phyloP scores from a whole-genome alignment of 2,888 invertebrate genomes.

The Drosophila algonquin region DNA sequence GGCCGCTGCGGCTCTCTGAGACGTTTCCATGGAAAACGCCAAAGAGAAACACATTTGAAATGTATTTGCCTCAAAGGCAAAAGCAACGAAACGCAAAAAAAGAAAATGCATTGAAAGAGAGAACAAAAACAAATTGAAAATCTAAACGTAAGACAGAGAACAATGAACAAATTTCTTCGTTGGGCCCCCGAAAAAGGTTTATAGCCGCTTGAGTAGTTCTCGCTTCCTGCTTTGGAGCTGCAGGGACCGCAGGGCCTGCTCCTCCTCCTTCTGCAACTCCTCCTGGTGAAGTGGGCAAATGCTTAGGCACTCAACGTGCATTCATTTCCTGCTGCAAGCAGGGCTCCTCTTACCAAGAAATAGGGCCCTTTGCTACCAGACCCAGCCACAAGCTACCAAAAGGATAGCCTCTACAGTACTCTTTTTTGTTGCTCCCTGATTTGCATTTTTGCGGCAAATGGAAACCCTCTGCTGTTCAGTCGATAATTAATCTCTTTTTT shows the following conservation, averaged over 20 bases:
- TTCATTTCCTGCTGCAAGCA: constrained; percentile 42
- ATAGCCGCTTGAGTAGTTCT: constrained; percentile 55
- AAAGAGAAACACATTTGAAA: constrained; percentile 22
- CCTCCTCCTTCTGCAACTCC: background rate
- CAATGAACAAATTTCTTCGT: constrained; percentile 21
- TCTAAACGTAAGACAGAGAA: constrained; percentile 28
- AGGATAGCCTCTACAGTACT: background rate
- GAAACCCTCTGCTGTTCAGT: background rate
- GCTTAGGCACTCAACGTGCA: constrained; percentile 34
- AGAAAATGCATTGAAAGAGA: background rate
- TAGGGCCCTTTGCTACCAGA: constrained; percentile 2
- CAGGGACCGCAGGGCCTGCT: background rate
- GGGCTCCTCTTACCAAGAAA: background rate
- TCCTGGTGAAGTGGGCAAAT: constrained; percentile 18
- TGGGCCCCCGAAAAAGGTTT: constrained; percentile 45
- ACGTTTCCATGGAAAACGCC: constrained; percentile 36
- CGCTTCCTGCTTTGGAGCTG: constrained; percentile 28
- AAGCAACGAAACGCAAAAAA: constrained; percentile 1
- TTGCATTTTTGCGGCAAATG: constrained; percentile 19
- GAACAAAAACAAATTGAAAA: constrained; percentile 26
- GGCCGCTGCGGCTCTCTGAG: constrained; percentile 24
- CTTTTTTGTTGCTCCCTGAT: constrained; percentile 2
- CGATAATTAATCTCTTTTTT: constrained; percentile 16
- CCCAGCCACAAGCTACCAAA: background rate
- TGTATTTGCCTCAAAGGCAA: background rate